Evolutionary conservation across 2,888 invertebrate species (phyloP).

Genomic region (Gerris lacustris): DNA sequence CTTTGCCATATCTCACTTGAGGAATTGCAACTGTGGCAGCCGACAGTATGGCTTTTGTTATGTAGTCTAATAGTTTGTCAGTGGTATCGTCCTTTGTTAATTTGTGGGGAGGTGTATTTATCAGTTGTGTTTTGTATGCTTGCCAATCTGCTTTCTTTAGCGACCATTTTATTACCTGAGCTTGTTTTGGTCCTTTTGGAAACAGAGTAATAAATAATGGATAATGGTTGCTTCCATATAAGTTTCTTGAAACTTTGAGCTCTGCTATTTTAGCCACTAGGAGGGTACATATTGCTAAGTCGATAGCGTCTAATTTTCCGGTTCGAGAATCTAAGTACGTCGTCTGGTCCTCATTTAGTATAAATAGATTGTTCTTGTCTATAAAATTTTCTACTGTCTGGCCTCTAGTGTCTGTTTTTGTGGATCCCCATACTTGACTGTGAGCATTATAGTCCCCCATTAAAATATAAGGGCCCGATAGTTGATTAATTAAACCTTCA

Average conservation of each 20-base stretch:
- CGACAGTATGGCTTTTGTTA: background rate
- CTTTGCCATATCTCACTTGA: background rate
- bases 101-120: background rate
- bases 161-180: background rate
- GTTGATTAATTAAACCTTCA: background rate
- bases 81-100: background rate
- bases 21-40: background rate
- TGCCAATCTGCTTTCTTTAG: background rate
- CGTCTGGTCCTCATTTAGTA: background rate
- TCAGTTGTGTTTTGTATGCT: background rate
- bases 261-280: background rate
- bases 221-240: background rate
- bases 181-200: background rate
- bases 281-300: background rate
- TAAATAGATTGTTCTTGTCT: background rate
- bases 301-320: background rate
- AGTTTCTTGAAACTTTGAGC: background rate
- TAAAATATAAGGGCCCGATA: background rate
- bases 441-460: background rate
- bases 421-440: background rate
- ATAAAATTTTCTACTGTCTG: background rate
- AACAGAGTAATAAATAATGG: background rate
- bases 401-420: background rate
- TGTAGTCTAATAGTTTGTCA: background rate
- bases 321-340: background rate